These are phyloP conservation scores for Erethizon dorsatum DNA, from an alignment of 2,797 vertebrate genomes.

Conservation along the genomic window DNA sequence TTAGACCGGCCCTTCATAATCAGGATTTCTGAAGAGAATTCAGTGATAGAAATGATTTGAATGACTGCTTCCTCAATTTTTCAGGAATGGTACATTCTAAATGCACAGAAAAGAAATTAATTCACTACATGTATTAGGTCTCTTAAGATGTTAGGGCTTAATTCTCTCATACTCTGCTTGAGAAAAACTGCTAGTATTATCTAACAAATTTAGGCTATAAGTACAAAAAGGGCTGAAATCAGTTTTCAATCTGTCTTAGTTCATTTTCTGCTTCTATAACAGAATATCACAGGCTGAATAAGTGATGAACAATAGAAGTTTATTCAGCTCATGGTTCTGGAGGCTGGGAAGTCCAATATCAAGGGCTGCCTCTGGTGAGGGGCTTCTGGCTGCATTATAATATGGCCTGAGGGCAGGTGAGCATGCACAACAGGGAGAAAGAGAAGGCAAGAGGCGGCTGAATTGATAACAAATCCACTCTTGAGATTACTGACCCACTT, in stretches of 20 bases:
- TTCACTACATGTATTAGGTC: slow-evolving; percentile 1
- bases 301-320: not conserved
- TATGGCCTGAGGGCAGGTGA: not conserved
- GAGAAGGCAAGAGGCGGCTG: not conserved
- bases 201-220: slow-evolving; percentile 26
- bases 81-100: not conserved
- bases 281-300: not conserved
- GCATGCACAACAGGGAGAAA: not conserved
- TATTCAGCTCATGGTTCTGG: not conserved
- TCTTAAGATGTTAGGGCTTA: not conserved
- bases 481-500: not conserved
- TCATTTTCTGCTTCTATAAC: not conserved
- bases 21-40: slow-evolving; percentile 26
- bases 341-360: not conserved
- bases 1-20: not conserved
- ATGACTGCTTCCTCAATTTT: slow-evolving; percentile 21
- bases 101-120: slow-evolving; percentile 10
- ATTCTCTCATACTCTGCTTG: not conserved
- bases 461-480: not conserved
- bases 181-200: not conserved
- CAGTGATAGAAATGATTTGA: not conserved
- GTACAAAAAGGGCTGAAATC: slow-evolving; percentile 42
- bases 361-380: not conserved
- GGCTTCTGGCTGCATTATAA: not conserved
- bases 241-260: not conserved